Base-by-base conservation (phyloP, 2,797 vertebrate genomes). In the Halcyon leucocephala region DNA sequence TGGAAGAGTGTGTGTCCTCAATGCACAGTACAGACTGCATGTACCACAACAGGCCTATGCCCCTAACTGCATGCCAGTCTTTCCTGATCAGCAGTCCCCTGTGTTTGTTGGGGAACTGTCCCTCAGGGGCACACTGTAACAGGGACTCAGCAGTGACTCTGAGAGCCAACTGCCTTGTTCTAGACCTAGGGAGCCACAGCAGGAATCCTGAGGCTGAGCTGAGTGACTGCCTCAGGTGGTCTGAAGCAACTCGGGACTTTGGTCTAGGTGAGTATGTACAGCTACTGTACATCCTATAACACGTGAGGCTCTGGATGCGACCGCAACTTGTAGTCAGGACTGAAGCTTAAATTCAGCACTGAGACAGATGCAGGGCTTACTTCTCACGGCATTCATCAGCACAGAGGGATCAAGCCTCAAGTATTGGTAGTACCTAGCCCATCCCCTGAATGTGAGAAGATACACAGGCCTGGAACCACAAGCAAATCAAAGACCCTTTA, bases 281-380 rank as follows among this genome's bases (percentile, higher is more conserved):
- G 46, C 41, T 80, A n/a, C 41, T 2, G 4, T 1, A 6, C 33
- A 67, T 22, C 29, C 54, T 20, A 1, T 42, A 67, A 57, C n/a
- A 55, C 17, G 7, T 0, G 2, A 41, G n/a, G 29, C 13, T 35
- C 19, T 37, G 28, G 44, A 60, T 0, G 1, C 4, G 10, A 55
- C 29, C n/a, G 26, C 24, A 25, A 28, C 20, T 3, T 21, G 26
- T 22, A 85, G 62, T 19, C 46, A 55, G 29, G 41, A 67, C 16
- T 25, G 22, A 86, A 76, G 58, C 19, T 42, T 89, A 49, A 84
- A 92, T 20, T 7, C 51, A 69, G 42, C 58, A 58, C 46, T 57
- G 55, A 64, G 86, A 72, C 4, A 65, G 49, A 71, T 29, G 15
- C 18, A 51, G 39, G 10, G 14, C 7, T 96, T 66, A 88, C 17